These are phyloP conservation scores for Phoenicopterus ruber DNA, from an alignment of 2,113 vertebrate genomes.

Conservation along the genomic window DNA sequence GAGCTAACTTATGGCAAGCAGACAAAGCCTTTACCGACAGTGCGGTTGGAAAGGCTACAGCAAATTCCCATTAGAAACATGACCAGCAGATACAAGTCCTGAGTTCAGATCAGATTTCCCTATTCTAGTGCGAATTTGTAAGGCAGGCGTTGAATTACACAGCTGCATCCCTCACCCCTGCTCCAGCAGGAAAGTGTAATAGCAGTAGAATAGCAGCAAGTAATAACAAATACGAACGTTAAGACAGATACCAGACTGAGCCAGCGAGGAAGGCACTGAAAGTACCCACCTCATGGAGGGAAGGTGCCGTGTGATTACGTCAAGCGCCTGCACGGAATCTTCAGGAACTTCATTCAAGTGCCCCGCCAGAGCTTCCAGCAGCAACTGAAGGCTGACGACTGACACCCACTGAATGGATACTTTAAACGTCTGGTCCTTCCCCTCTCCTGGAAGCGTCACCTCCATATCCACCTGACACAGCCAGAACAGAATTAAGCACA, in stretches of 20 bases:
- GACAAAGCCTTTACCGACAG: not conserved
- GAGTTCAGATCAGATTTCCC: slow-evolving; percentile 44
- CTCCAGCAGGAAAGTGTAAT: not conserved
- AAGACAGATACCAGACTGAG: not conserved
- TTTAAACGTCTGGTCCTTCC: slow-evolving; percentile 98
- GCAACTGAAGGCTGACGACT: slow-evolving; percentile 95
- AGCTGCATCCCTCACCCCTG: not conserved
- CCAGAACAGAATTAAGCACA: not conserved
- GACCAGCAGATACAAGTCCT: slow-evolving; percentile 7
- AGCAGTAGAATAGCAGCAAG: not conserved
- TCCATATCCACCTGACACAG: slow-evolving; percentile 91
- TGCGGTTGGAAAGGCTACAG: not conserved
- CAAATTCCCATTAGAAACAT: slow-evolving; percentile 17
- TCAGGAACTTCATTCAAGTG: slow-evolving; percentile 96
- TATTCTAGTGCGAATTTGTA: slow-evolving; percentile 27
- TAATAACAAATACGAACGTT: not conserved
- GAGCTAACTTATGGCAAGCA: not conserved
- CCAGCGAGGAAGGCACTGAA: not conserved
- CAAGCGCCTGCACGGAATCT: slow-evolving; percentile 95
- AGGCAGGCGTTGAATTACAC: slow-evolving; percentile 30
- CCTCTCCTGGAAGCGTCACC: slow-evolving; percentile 96
- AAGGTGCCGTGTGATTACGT: slow-evolving; percentile 96
- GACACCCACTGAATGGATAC: slow-evolving; percentile 99
- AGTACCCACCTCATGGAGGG: slow-evolving; percentile 93
- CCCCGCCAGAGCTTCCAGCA: slow-evolving; percentile 93